Evolutionary conservation across 2,113 vertebrate species (phyloP).

Genomic region (Nothocercus nigrocapillus): DNA sequence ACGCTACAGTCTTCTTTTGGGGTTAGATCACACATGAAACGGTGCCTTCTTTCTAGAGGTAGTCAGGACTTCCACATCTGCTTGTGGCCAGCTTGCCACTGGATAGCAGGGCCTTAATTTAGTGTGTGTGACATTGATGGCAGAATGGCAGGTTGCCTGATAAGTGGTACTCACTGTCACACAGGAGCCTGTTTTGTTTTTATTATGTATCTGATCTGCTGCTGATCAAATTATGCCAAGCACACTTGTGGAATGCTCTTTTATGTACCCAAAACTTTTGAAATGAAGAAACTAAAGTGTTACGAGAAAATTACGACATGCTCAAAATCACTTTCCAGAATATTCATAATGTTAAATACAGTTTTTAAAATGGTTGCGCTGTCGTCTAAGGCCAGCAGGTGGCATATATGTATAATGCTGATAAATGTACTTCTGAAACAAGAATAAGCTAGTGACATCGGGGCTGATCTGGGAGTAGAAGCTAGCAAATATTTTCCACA

Average conservation of each 20-base stretch:
- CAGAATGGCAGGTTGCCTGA: neutral
- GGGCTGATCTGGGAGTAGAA: neutral
- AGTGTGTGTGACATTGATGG: neutral
- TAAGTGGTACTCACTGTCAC: neutral
- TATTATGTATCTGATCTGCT: neutral
- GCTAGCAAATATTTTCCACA: neutral
- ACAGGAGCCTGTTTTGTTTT: neutral
- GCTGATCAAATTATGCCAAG: neutral
- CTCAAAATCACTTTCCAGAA: neutral
- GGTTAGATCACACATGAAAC: neutral
- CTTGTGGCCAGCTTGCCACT: rapidly evolving
- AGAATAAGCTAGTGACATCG: neutral
- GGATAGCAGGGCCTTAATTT: neutral
- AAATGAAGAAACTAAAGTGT: neutral
- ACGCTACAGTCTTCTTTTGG: neutral
- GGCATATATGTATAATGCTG: neutral
- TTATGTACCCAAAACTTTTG: neutral
- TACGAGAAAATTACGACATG: neutral
- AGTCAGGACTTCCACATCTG: neutral
- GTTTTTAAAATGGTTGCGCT: neutral
- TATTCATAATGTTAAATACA: neutral
- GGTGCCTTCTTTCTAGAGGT: neutral
- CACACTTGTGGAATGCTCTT: neutral
- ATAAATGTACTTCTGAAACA: neutral
- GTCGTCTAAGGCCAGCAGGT: conserved; percentile 20